phyloP scores from a whole-genome alignment of 2,113 vertebrate species.

The human region DNA sequence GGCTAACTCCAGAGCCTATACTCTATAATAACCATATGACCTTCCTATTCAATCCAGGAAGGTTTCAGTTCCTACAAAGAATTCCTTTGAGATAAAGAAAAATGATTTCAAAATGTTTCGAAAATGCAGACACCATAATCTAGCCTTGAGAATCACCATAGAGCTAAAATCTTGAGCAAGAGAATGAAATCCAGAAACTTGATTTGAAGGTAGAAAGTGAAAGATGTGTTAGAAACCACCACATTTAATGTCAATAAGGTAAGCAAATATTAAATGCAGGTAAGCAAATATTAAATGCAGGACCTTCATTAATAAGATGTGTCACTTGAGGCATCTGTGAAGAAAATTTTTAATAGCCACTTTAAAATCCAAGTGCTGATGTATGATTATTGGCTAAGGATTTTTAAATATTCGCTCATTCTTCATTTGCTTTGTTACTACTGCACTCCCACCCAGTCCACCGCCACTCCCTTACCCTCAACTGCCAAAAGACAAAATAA shows the following conservation, averaged over 20 bases:
- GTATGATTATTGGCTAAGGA: background rate
- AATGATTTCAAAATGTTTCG: background rate
- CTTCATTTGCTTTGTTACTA: background rate
- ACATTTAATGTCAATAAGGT: background rate
- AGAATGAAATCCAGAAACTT: conserved; percentile 25
- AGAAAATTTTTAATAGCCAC: background rate
- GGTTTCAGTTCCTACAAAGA: background rate
- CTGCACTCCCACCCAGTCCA: background rate
- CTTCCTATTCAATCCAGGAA: background rate
- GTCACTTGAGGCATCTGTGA: background rate
- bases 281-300: background rate
- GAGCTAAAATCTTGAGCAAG: conserved; percentile 8
- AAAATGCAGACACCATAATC: background rate
- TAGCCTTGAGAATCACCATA: background rate
- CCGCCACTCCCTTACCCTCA: background rate
- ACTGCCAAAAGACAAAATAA: conserved; percentile 17
- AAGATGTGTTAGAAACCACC: background rate
- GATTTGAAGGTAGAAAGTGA: background rate
- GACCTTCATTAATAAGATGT: background rate
- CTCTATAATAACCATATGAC: background rate
- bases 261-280: background rate
- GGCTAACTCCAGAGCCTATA: background rate
- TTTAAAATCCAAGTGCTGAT: background rate
- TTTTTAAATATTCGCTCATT: background rate
- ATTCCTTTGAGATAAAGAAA: background rate